These are phyloP conservation scores for Atta colombica DNA, from an alignment of 1,140 invertebrate genomes.

Conservation along the genomic window DNA sequence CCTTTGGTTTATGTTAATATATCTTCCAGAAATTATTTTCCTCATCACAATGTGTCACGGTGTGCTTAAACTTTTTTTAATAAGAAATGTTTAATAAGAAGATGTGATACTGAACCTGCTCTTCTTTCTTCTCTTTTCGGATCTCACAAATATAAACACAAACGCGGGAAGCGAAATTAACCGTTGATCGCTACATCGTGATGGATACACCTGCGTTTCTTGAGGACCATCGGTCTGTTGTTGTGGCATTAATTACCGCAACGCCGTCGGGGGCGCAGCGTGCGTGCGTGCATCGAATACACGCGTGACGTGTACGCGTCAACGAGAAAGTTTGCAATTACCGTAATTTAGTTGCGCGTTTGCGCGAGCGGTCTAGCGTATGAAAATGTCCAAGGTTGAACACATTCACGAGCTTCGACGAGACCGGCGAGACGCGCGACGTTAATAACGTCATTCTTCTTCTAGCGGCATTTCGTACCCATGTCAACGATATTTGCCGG, in stretches of 20 bases:
- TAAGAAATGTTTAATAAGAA: background rate
- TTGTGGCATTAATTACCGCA: conserved; percentile 26
- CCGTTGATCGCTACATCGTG: conserved; percentile 11
- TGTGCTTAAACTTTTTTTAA: background rate
- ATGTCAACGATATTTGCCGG: background rate
- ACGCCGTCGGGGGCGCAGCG: conserved; percentile 9
- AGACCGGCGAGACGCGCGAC: background rate
- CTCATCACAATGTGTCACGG: background rate
- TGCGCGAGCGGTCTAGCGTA: background rate
- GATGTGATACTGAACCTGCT: background rate
- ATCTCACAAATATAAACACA: background rate
- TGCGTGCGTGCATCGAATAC: background rate
- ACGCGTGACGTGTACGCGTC: conserved; percentile 43
- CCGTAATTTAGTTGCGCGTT: conserved; percentile 32
- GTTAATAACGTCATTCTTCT: conserved; percentile 30
- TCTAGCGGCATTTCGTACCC: background rate
- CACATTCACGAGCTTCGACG: background rate
- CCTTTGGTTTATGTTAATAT: no score
- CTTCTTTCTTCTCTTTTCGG: background rate
- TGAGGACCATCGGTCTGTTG: background rate
- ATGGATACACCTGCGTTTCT: conserved; percentile 2
- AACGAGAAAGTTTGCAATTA: conserved; percentile 55
- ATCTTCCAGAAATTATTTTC: conserved; percentile 1
- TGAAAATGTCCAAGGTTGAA: conserved; percentile 20
- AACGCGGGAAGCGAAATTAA: background rate